Evolutionary conservation across 2,797 vertebrate genomes (phyloP), one percentile per base, ranked within the genome.

Genomic region (Chloroceryle amazona): DNA sequence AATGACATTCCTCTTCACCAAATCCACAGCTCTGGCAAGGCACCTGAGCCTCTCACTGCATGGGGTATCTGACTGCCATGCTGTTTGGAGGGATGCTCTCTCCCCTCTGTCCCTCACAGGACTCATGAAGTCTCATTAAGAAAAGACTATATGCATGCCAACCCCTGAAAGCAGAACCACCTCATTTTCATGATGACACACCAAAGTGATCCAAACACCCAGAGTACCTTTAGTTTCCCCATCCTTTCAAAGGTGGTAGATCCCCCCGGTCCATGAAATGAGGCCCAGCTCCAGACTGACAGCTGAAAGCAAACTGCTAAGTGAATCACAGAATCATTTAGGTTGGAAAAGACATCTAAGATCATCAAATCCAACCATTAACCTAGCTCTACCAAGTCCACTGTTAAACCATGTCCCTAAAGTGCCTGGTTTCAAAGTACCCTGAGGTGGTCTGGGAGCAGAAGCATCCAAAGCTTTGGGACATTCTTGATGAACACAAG

Each of bases 121-220:
- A 83, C 52, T 83, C 61, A 46, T 26, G 83, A 58, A 72, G 81
- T 93, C 58, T 81, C 18, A 37, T 73, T 91, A 73, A 75, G 54
- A 51, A 75, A 70, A 22, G 17, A 49, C 29, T 76, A 55, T 35
- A 79, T 47, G 33, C 26, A 57, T 54, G 62, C 68, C 37, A 93
- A 23, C 3, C 23, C 16, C 62, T 71, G 52, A 23, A 79, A 61
- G 29, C 22, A 82, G 35, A 60, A 28, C 20, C 60, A 12, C 31
- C 33, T 83, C 58, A 67, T 21, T 37, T 74, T 41, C 47, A 16
- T 13, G 14, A 35, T 23, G 49, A 31, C 2, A 5, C 11, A 19
- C 23, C 46, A 80, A 92, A 33, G 35, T 66, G 52, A 89, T 70
- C 71, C 42, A 68, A 54, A 76, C n/a, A 79, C 11, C 8, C 51